Conservation (phyloP, 2,113 vertebrate genomes). For the Mesembrinibis cayennensis region DNA sequence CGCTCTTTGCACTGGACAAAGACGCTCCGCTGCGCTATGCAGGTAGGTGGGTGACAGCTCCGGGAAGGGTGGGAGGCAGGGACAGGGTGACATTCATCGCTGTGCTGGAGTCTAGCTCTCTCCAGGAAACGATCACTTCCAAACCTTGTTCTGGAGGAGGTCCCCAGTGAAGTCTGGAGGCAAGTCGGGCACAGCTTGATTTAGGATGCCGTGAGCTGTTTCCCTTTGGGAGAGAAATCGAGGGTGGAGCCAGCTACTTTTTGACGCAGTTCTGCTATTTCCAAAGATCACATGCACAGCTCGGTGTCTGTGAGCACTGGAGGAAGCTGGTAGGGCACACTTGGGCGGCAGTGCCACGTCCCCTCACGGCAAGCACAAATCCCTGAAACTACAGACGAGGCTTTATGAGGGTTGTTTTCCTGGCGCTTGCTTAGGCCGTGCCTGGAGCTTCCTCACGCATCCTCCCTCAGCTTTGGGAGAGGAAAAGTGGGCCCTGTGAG, state of each 20-base stretch:
- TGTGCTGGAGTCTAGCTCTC: not conserved
- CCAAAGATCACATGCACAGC: conserved; percentile 39
- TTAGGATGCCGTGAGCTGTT: conserved; percentile 34
- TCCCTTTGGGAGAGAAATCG: not conserved
- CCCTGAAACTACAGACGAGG: accelerated
- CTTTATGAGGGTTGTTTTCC: not conserved
- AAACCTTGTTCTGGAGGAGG: not conserved
- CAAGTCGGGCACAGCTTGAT: not conserved
- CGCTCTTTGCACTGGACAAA: conserved; percentile 96
- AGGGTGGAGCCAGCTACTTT: conserved; percentile 59
- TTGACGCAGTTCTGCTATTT: conserved; percentile 64
- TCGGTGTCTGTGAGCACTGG: not conserved
- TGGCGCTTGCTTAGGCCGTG: not conserved
- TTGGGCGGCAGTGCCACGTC: not conserved
- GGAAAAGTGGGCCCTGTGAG: not conserved
- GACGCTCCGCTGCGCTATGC: conserved; percentile 95
- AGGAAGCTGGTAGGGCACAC: not conserved
- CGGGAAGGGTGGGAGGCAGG: not conserved
- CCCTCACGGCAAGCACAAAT: not conserved
- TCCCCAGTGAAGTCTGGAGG: not conserved
- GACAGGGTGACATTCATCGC: not conserved
- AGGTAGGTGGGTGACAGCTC: conserved; percentile 72
- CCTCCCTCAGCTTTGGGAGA: not conserved
- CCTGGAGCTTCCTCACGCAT: not conserved
- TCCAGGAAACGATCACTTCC: not conserved